These are phyloP conservation scores for Ophthalmolycus amberensis DNA, from an alignment of 2,113 vertebrate genomes.

Conservation along the genomic window DNA sequence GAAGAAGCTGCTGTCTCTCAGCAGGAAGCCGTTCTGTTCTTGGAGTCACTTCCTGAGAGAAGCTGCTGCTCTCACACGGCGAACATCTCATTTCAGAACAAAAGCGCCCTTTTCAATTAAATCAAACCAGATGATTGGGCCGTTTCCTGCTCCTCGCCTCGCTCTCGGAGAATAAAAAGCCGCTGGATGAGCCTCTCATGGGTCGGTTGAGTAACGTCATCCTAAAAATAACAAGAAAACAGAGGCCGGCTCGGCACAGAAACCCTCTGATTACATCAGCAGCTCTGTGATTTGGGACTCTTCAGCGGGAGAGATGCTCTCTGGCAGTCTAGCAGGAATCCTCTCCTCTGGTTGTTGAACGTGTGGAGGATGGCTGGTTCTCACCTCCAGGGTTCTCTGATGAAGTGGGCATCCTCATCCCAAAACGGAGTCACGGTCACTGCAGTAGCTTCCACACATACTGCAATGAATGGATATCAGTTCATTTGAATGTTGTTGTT, in stretches of 20 bases:
- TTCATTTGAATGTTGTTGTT: too few species aligned
- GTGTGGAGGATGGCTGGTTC: background rate
- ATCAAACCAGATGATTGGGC: constrained; percentile 1
- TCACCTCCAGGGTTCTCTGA: background rate
- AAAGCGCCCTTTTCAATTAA: background rate
- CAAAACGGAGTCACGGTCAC: background rate
- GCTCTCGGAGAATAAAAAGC: constrained; percentile 13
- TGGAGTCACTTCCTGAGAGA: background rate
- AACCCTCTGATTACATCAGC: constrained; percentile 10
- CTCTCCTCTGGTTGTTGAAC: constrained; percentile 17
- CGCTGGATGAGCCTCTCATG: background rate
- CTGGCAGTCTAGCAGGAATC: background rate
- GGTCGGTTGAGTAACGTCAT: background rate
- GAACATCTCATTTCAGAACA: background rate
- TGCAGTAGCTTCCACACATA: background rate
- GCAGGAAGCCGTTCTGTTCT: background rate
- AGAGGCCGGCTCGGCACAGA: background rate
- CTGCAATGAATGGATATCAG: background rate
- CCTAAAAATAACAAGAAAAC: background rate
- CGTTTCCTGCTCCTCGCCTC: too few species aligned
- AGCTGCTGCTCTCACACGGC: background rate
- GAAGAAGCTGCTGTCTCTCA: background rate
- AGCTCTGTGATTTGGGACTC: constrained; percentile 10
- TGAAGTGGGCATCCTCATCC: background rate
- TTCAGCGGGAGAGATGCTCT: constrained; percentile 5